Percentiles rank a stretch among this genome's conserved stretches.
These are phyloP conservation scores for Bombus soroeensis DNA, from an alignment of 1,140 invertebrate genomes.

Conservation along the genomic window DNA sequence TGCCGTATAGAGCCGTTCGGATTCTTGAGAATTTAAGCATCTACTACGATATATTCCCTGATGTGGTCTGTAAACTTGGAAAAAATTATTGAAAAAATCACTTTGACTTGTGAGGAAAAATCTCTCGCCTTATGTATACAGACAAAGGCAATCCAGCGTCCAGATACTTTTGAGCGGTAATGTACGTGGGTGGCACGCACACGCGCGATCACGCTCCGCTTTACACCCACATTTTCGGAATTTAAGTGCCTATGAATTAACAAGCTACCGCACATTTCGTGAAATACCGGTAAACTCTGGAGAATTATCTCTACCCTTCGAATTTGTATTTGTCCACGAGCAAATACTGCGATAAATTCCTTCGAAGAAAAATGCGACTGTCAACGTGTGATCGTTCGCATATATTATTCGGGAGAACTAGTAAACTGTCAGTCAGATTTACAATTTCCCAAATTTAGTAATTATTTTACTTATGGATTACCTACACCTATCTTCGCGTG, in stretches of 20 bases:
- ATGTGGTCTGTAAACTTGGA: not conserved
- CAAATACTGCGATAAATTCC: not conserved
- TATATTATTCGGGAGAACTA: not conserved
- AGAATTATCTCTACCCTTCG: slow-evolving; percentile 29
- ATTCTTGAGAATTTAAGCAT: too few species aligned
- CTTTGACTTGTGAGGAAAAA: rapidly evolving
- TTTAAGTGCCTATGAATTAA: slow-evolving; percentile 58
- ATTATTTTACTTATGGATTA: too few species aligned
- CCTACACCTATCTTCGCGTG: too few species aligned
- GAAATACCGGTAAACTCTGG: slow-evolving; percentile 7
- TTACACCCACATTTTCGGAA: slow-evolving; percentile 45
- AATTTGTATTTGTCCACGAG: not conserved
- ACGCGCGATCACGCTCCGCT: slow-evolving; percentile 25
- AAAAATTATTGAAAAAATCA: not conserved
- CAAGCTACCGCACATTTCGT: slow-evolving; percentile 50
- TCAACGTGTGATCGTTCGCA: not conserved
- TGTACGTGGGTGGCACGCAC: not conserved
- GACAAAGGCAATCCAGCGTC: not conserved
- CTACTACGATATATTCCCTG: too few species aligned
- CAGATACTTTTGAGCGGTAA: not conserved
- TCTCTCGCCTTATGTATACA: not conserved
- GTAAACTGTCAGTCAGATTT: not conserved
- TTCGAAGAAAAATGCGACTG: not conserved
- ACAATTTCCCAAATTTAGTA: not conserved
- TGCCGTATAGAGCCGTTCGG: too few species aligned